Base-by-base conservation (phyloP, 2,113 vertebrate species). In the Hippoglossus stenolepis region DNA sequence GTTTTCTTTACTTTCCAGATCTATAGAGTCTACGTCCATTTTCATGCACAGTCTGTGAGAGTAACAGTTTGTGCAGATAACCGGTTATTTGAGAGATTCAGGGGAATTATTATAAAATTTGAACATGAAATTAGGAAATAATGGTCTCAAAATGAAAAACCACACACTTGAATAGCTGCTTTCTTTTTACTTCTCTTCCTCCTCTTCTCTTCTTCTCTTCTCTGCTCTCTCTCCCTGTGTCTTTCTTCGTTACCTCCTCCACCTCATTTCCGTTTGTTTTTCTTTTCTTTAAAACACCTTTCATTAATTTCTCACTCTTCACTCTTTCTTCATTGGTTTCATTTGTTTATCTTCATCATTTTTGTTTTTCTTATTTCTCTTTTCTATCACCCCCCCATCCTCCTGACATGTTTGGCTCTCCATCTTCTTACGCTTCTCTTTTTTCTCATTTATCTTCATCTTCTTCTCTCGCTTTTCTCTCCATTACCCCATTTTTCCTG, bases 231-330 rank as follows among this genome's bases (percentile, higher is more conserved):
- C 23, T 49, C 8, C 58, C 24, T 65, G 53, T 40, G 1, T 56
- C 45, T 49, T n/a, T 35, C n/a, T 45, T 6, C 49, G 2, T 54
- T 14, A 59, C 26, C n/a, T 2, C 61, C 28, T 58, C 4, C 1
- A 11, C 64, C 49, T 23, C 24, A 4, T 58, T 60, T 31, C 18
- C 7, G 10, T n/a, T 64, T 51, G 21, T 57, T 57, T 75, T 17
- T n/a, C 3, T 63, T 60, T 54, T 26, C 23, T 35, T 40, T 7
- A 0, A 5, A 38, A 12, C 74, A 51, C 62, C 62, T 17, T 11
- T 18, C n/a, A 12, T 65, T 51, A 40, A 8, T 73, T 57, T 67
- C 40, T 77, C 71, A 21, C 51, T 53, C 51, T 28, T 62, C 64
- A 31, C 28, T 31, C 28, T 31, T 31, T 31, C 28, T 31, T 31